A percentile compares a stretch with the other conserved stretches of the same genome.
These are phyloP conservation scores for Amphipyra tragopoginis DNA, from an alignment of 2,888 invertebrate genomes.

Conservation along the genomic window DNA sequence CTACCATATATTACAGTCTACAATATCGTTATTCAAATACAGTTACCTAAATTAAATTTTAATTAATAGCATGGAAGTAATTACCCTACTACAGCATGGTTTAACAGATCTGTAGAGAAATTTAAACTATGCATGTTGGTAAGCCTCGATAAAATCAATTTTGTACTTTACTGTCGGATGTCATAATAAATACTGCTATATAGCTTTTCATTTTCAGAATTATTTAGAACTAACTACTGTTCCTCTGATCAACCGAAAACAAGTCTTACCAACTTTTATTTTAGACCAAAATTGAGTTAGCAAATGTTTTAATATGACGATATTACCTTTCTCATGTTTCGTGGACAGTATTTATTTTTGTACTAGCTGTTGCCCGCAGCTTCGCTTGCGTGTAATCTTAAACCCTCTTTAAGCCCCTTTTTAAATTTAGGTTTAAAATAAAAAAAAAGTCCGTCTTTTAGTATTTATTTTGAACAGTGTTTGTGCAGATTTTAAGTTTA, in stretches of 20 bases:
- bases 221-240: constrained; percentile 76
- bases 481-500: too few relatives aligned
- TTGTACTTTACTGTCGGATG: constrained; percentile 86
- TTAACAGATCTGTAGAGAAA: constrained; percentile 70
- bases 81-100: constrained; percentile 67
- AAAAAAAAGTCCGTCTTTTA: too few relatives aligned
- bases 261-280: constrained; percentile 73
- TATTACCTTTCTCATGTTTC: constrained; percentile 86
- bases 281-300: constrained; percentile 73
- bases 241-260: constrained; percentile 68
- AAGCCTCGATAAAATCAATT: constrained; percentile 85
- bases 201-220: constrained; percentile 78
- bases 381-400: too few relatives aligned
- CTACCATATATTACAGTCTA: constrained; percentile 38
- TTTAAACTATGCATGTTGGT: constrained; percentile 78
- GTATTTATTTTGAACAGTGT: too few relatives aligned
- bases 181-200: constrained; percentile 87
- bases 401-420: too few relatives aligned
- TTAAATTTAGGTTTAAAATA: too few relatives aligned
- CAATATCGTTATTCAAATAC: constrained; percentile 63
- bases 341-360: constrained; percentile 88
- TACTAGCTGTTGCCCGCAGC: too few relatives aligned
- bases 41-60: constrained; percentile 69
- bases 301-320: constrained; percentile 74
- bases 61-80: constrained; percentile 74